Evolutionary conservation across 2,888 invertebrate species (phyloP).

Genomic region (Eledona agricola): DNA sequence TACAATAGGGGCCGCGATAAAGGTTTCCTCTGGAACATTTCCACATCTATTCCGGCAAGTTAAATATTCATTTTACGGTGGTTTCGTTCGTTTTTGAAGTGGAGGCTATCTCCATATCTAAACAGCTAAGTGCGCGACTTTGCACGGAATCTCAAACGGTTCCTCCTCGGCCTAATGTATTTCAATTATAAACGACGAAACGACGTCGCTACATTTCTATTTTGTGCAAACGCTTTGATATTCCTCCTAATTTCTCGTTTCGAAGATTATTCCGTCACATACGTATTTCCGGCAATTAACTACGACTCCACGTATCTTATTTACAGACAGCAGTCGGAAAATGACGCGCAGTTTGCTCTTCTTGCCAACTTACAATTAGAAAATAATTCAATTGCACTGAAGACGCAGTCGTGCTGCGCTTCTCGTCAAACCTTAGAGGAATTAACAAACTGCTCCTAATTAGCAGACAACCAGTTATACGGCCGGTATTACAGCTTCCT

Average conservation of each 20-base stretch:
- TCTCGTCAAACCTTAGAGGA: conserved; percentile 17
- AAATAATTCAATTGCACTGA: conserved; percentile 21
- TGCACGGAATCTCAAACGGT: conserved; percentile 28
- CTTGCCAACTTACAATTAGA: conserved; percentile 26
- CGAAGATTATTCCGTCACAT: conserved; percentile 18
- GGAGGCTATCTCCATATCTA: conserved; percentile 45
- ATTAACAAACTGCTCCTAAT: conserved; percentile 6
- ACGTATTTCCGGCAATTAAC: conserved; percentile 28
- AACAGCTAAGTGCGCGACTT: conserved; percentile 30
- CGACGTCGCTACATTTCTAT: conserved; percentile 23
- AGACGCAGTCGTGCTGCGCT: conserved; percentile 20
- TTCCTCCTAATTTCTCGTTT: conserved; percentile 23
- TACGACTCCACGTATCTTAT: conserved; percentile 21
- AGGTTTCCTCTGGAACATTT: conserved; percentile 51
- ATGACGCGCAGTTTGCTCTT: conserved; percentile 22
- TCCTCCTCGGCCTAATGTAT: conserved; percentile 28
- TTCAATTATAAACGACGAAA: conserved; percentile 29
- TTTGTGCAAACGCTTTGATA: conserved; percentile 28
- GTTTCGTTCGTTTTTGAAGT: conserved; percentile 54
- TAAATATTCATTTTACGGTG: conserved; percentile 58
- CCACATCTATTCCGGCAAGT: conserved; percentile 57
- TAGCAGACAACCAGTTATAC: background rate
- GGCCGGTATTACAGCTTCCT: too few species aligned
- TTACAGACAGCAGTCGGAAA: conserved; percentile 10
- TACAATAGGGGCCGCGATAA: conserved; percentile 52